Evolutionary conservation across 2,888 invertebrate species (phyloP).

Genomic region (Dryadula phaetusa): DNA sequence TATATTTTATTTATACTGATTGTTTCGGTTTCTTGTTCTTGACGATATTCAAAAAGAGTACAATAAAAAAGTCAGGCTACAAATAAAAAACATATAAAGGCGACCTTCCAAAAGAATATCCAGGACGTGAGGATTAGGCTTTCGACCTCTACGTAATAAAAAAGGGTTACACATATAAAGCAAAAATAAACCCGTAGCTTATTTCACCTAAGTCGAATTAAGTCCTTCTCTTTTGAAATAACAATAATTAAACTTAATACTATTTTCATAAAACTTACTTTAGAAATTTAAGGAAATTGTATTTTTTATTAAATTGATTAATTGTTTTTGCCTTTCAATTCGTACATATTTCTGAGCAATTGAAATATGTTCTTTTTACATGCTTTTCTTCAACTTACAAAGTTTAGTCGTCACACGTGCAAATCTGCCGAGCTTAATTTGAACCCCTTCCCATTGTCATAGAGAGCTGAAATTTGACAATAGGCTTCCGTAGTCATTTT

Average conservation of each 20-base stretch:
- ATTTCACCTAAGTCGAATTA: not conserved
- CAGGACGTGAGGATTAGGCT: constrained; percentile 12
- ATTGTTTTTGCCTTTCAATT: too few species aligned
- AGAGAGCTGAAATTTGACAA: too few species aligned
- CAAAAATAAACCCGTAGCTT: constrained; percentile 3
- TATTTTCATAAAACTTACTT: not conserved
- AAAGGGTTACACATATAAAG: constrained; percentile 6
- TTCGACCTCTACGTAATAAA: constrained; percentile 10
- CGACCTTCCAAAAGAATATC: constrained; percentile 12
- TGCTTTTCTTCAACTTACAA: too few species aligned
- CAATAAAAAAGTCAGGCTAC: not conserved
- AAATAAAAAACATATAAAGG: constrained; percentile 12
- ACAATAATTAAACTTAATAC: not conserved
- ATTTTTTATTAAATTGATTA: too few species aligned
- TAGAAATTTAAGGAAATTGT: too few species aligned
- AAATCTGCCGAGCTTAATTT: too few species aligned
- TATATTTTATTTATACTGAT: not conserved
- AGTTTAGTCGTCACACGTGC: too few species aligned
- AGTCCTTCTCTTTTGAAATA: not conserved
- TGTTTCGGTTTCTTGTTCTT: not conserved
- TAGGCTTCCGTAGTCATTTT: too few species aligned
- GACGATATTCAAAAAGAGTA: not conserved
- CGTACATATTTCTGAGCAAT: too few species aligned
- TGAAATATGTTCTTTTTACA: too few species aligned
- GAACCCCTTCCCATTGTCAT: too few species aligned